phyloP scores from a whole-genome alignment of 2,888 invertebrate species.

The Saturnia pavonia region DNA sequence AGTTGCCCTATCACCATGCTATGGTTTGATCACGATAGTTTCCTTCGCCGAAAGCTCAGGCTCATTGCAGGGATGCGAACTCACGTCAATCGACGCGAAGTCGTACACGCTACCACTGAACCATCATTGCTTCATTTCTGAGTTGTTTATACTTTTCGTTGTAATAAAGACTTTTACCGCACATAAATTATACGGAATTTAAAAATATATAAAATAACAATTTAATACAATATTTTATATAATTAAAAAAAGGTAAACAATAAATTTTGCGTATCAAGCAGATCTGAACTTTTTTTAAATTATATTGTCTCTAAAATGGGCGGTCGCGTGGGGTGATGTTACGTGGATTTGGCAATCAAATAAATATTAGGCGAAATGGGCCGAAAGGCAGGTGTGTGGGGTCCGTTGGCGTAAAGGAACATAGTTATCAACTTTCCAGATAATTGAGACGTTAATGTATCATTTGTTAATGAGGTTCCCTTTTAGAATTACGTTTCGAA shows the following conservation, averaged over 20 bases:
- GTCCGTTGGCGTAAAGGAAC: slow-evolving; percentile 18
- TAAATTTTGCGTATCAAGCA: slow-evolving; percentile 16
- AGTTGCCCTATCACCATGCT: too few species aligned
- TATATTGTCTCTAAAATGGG: background rate
- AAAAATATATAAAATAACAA: background rate
- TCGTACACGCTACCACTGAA: too few species aligned
- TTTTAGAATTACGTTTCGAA: slow-evolving; percentile 5
- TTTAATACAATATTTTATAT: background rate
- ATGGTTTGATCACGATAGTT: too few species aligned
- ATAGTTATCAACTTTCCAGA: background rate
- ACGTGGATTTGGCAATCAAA: slow-evolving; percentile 74
- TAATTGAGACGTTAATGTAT: slow-evolving; percentile 19
- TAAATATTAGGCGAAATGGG: slow-evolving; percentile 69
- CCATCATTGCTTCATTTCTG: too few species aligned
- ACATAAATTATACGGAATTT: background rate
- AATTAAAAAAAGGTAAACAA: slow-evolving; percentile 11
- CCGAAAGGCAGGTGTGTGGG: slow-evolving; percentile 57
- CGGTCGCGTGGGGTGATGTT: slow-evolving; percentile 1
- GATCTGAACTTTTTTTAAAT: slow-evolving; percentile 15
- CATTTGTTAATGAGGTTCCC: slow-evolving; percentile 17
- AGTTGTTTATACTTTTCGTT: too few species aligned
- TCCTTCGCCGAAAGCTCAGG: too few species aligned
- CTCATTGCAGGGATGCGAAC: too few species aligned
- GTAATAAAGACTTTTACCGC: too few species aligned
- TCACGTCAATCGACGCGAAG: too few species aligned